Percentiles rank a stretch among this genome's conserved stretches.
These are phyloP conservation scores for Dromiciops gliroides DNA, from an alignment of 2,113 vertebrate species.

Conservation along the genomic window DNA sequence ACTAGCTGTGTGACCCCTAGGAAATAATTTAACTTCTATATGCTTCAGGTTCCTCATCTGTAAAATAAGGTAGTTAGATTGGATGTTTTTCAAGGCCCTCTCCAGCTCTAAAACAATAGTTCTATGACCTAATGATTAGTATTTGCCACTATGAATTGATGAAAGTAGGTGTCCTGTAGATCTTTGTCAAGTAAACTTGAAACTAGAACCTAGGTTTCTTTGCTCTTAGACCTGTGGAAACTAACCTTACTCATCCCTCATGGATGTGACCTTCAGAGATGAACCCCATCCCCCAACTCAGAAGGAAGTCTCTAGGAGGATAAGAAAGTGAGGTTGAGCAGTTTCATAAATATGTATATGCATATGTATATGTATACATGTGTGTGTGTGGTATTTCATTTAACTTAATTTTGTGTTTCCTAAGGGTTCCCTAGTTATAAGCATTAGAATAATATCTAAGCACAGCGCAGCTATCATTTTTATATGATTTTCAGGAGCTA, in stretches of 20 bases:
- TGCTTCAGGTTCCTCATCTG: neutral
- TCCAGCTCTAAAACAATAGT: neutral
- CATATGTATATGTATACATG: no score
- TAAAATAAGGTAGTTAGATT: neutral
- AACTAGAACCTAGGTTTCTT: neutral
- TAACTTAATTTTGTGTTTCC: neutral
- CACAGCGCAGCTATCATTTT: fast-evolving
- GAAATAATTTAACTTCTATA: no score
- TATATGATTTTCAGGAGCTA: neutral
- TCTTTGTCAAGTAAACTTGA: neutral
- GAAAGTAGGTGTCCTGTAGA: neutral
- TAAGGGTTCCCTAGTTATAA: neutral
- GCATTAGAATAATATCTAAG: neutral
- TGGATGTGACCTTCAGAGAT: no score
- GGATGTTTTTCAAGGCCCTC: neutral
- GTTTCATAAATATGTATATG: no score
- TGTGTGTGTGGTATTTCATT: no score
- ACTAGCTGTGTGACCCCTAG: no score
- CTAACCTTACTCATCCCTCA: no score
- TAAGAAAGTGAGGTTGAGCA: no score
- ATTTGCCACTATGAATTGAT: neutral
- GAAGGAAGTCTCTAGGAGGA: no score
- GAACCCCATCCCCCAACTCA: no score
- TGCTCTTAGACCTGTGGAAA: no score
- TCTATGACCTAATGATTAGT: neutral